Evolutionary conservation across 2,797 vertebrate genomes (phyloP).

Genomic region (Cacajao melanocephalus): DNA sequence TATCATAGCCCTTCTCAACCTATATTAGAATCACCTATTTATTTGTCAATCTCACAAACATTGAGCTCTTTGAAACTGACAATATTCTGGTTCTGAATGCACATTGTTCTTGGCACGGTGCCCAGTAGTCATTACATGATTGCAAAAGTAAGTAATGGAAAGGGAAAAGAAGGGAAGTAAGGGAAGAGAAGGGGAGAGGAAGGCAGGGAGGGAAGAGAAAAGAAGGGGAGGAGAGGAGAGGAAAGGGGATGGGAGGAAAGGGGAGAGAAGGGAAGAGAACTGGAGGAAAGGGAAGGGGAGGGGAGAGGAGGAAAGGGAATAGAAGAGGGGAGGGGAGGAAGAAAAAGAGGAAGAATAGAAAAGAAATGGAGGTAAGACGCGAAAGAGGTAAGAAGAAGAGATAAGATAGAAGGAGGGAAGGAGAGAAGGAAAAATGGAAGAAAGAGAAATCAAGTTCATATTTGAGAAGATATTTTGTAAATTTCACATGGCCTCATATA

Average conservation of each 20-base stretch:
- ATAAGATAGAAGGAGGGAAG: fast-evolving
- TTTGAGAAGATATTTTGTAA: neutral
- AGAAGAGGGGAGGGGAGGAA: neutral
- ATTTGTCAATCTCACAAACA: neutral
- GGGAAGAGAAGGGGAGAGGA: neutral
- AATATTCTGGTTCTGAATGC: neutral
- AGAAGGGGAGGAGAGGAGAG: no score
- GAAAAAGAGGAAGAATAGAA: neutral
- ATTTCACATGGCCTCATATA: neutral
- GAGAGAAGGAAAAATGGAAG: fast-evolving
- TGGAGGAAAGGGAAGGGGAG: no score
- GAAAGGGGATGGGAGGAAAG: no score
- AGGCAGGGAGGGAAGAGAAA: neutral
- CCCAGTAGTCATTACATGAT: neutral
- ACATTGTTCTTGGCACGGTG: neutral
- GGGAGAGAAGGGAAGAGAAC: no score
- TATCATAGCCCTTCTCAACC: neutral
- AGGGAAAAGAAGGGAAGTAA: neutral
- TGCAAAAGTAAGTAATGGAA: neutral
- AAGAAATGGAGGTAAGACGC: no score
- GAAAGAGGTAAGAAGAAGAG: no score
- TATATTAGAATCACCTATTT: neutral
- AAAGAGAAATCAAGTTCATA: neutral
- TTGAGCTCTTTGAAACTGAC: neutral
- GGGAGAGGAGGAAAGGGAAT: fast-evolving